Evolutionary conservation across 2,113 vertebrate species (phyloP).

Genomic region (Pipa parva): DNA sequence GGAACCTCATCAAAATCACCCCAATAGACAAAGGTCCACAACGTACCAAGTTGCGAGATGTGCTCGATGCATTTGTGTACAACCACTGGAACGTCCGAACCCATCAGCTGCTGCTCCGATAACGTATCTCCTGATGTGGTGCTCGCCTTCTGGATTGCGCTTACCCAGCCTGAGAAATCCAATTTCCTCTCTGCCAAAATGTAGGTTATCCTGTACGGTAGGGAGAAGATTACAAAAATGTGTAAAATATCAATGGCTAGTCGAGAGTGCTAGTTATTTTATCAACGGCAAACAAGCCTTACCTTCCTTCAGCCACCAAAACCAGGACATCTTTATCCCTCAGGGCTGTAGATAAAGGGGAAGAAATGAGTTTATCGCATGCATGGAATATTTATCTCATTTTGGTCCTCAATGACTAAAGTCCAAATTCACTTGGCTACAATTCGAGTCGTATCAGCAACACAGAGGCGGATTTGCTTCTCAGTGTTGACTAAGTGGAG

Average conservation of each 20-base stretch:
- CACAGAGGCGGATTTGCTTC: no score
- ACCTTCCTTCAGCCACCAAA: slow-evolving; percentile 89
- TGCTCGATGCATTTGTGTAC: slow-evolving; percentile 86
- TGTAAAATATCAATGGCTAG: no score
- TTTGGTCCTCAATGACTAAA: no score
- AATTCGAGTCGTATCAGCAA: no score
- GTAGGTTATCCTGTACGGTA: slow-evolving; percentile 76
- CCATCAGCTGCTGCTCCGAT: slow-evolving; percentile 85
- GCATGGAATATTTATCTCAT: no score
- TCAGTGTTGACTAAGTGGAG: no score
- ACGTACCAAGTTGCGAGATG: slow-evolving; percentile 84
- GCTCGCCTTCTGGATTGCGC: slow-evolving; percentile 77
- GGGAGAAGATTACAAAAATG: no score
- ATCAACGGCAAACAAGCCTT: no score
- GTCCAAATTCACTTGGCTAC: no score
- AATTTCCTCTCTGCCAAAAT: slow-evolving; percentile 83
- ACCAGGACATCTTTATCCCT: slow-evolving; percentile 85
- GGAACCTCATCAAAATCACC: no score
- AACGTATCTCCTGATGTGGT: slow-evolving; percentile 79
- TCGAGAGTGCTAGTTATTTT: no score
- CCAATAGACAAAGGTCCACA: not conserved
- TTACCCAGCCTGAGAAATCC: slow-evolving; percentile 82
- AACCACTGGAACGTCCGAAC: slow-evolving; percentile 80
- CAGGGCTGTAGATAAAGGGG: slow-evolving; percentile 64
- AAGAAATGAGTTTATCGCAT: no score